Conservation (phyloP, 1,140 invertebrate species). For the Gonioctena quinquepunctata region DNA sequence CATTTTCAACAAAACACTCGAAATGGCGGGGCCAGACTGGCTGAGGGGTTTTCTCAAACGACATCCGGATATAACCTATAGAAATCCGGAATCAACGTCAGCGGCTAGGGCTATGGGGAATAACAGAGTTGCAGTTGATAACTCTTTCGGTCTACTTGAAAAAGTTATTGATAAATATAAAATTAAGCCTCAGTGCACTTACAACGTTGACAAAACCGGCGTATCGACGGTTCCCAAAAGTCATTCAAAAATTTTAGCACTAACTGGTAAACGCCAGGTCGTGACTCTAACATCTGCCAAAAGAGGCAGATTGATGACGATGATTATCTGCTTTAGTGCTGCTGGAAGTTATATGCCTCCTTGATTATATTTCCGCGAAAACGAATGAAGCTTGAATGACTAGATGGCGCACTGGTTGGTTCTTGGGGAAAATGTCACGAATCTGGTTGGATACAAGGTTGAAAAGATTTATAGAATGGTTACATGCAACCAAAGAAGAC, state of each 20-base stretch:
- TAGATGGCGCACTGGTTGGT: conserved; percentile 30
- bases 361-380: conserved; percentile 41
- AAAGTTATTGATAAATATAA: conserved; percentile 38
- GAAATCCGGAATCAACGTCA: conserved; percentile 50
- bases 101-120: conserved; percentile 46
- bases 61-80: conserved; percentile 40
- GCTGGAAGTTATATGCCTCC: conserved; percentile 39
- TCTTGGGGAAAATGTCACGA: conserved; percentile 25
- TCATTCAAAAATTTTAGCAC: conserved; percentile 54
- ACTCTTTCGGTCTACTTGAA: conserved; percentile 42
- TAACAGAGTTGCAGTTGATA: conserved; percentile 45
- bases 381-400: conserved; percentile 33
- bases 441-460: conserved; percentile 1
- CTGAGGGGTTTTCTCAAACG: conserved; percentile 43
- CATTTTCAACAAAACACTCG: conserved; percentile 25
- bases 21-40: conserved; percentile 40
- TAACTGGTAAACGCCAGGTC: conserved; percentile 55
- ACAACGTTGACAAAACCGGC: conserved; percentile 29
- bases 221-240: conserved; percentile 50
- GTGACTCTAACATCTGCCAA: conserved; percentile 51
- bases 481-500: conserved; percentile 28
- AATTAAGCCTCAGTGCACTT: conserved; percentile 44
- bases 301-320: conserved; percentile 9
- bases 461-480: not conserved
- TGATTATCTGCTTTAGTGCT: conserved; percentile 21